Percentiles rank a stretch among this genome's conserved stretches.
Conservation (phyloP, 2,888 invertebrate genomes). For the Seira ritae region DNA sequence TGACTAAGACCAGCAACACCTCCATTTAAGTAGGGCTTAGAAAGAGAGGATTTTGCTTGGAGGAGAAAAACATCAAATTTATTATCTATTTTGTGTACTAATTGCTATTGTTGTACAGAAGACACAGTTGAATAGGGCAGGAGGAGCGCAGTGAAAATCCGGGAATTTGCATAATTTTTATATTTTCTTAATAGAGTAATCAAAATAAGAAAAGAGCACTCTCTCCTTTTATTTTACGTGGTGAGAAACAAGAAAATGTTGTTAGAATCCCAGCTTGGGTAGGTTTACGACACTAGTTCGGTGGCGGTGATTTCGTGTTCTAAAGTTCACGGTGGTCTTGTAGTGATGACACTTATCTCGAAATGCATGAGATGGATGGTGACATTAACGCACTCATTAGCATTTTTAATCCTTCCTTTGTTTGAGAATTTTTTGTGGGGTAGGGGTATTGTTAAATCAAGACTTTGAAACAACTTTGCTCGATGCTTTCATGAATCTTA, state of each 20-base stretch:
- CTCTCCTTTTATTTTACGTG: neutral
- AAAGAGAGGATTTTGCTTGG: neutral
- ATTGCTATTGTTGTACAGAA: slow-evolving; percentile 24
- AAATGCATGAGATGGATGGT: slow-evolving; percentile 20
- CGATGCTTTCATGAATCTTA: too few species aligned
- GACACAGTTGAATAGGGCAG: neutral
- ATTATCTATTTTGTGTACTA: slow-evolving; percentile 36
- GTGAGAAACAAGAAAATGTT: neutral
- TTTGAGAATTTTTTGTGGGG: neutral
- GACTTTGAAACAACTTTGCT: neutral
- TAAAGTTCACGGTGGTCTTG: neutral
- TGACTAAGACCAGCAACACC: neutral
- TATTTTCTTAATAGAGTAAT: neutral
- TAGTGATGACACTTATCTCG: slow-evolving; percentile 38
- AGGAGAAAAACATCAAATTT: slow-evolving; percentile 19
- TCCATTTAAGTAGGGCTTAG: neutral
- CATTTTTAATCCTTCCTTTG: slow-evolving; percentile 19
- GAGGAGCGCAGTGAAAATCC: neutral
- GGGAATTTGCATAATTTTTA: slow-evolving; percentile 29
- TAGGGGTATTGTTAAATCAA: neutral
- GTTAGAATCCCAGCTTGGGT: neutral
- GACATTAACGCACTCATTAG: slow-evolving; percentile 30
- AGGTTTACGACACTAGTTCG: neutral
- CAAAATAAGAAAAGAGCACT: neutral
- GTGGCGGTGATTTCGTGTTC: neutral